Base-by-base conservation (phyloP, 2,113 vertebrate genomes). In the Mus spicilegus region DNA sequence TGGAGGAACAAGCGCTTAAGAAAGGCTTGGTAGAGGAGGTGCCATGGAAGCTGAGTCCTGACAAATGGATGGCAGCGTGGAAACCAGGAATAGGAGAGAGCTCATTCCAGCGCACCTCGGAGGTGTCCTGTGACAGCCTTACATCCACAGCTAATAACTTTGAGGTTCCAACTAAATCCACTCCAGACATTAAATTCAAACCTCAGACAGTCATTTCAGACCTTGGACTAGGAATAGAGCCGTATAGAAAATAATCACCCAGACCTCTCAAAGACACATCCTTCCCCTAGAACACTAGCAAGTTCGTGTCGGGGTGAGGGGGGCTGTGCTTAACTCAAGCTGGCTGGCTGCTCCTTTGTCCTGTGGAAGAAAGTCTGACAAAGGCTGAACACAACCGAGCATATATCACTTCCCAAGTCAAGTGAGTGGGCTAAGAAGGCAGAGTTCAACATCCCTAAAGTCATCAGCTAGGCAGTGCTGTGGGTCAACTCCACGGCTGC, bases 71-170 rank as follows among this genome's bases (percentile, higher is more conserved):
- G 86, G 95, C 81, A 91, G 72, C 78, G 26, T 78, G 77, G 90
- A 89, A 90, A 84, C 46, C 1, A 0, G 67, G 87, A 69, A 89
- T 0, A 22, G 20, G 22, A 70, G 67, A 87, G 94, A 87, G 77
- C 75, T 94, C 91, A n/a, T 76, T 78, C 67, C 8, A 20, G 89
- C 26, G 17, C 30, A 54, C 87, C 93, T 96, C 87, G 84, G 86
- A 96, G 89, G 93, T 91, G 78, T 87, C 91, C 91, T 84, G 87
- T 95, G 94, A 97, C 95, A 84, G 89, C 51, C 95, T 89, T 28
- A 95, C 20, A 73, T 87, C 54, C 28, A 88, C 56, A 94, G 69
- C 89, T 67, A 93, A 93, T 96, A 96, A 97, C 93, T 89, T 86
- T 33, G 33, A 85, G n/a, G 95, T 95, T 93, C 89, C 67, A 63